Base-by-base conservation (phyloP, 2,888 invertebrate species). In the Tetanocera ferruginea region DNA sequence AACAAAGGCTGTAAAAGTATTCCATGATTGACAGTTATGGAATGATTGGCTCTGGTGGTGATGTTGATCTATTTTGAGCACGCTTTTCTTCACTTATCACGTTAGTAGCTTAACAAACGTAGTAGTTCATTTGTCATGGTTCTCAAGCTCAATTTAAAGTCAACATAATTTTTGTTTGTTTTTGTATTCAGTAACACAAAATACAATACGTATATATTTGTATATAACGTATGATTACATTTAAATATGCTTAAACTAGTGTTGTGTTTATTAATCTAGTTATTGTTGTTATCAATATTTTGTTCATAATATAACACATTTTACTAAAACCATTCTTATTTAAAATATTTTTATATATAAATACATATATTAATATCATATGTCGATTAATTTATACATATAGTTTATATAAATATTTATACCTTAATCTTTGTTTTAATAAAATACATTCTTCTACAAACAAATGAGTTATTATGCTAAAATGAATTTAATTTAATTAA, bases 261-360 rank as follows among this genome's bases (percentile, higher is more conserved):
- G 25, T 34, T 34, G n/a, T 64, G 37, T 64, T 66, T 66, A n/a
- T 34, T 17, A 37, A 34, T 17, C 64, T 66, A 66, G 34, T 66
- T 64, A 64, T 64, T 66, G 37, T 66, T 66, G 64, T 37, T 28
- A 66, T 34, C 31, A 66, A 66, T 17, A 28, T 25, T 62, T 62
- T 11, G 9, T 62, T 28, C 17, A 55, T 55, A 55, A 17, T 62
- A 31, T 31, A 62, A 64, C 64, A 64, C 31, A 66, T 66, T 37
- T 37, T 28, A 66, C 64, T 66, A 66, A 64, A 66, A 66, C 34
- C n/a, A 31, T 66, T 28, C 5, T 64, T 31, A 1, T 31, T 28
- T 14, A 31, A 64, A n/a, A 64, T 64, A 64, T 14, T 34, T 66
- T 66, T 31, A 66, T 34, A 66, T n/a, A 23, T 1, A 60, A n/a